A percentile compares a stretch with the other conserved stretches of the same genome.
phyloP scores from a whole-genome alignment of 2,797 vertebrate species.

The Trematomus bernacchii region DNA sequence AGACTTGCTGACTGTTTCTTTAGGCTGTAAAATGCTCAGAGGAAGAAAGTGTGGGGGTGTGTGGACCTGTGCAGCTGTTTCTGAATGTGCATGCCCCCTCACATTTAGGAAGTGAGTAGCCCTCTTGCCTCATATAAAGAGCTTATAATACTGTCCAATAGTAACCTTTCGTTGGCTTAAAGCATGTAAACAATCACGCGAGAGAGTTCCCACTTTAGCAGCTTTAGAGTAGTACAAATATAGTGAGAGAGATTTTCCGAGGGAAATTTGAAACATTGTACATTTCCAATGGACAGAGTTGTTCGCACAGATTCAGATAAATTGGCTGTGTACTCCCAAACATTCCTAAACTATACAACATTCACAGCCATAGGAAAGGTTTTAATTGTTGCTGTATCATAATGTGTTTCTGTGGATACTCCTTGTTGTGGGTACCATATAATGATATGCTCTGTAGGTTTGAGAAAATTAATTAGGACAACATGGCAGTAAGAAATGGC shows the following conservation, averaged over 20 bases:
- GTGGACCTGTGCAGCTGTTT: background rate
- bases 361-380: too few relatives aligned
- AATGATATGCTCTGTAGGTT: background rate
- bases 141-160: background rate
- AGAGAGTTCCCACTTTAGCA: background rate
- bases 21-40: background rate
- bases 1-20: background rate
- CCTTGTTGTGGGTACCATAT: too few relatives aligned
- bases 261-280: too few relatives aligned
- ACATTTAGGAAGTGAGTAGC: background rate
- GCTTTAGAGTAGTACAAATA: background rate
- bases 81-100: background rate
- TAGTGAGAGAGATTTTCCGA: background rate
- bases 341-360: too few relatives aligned
- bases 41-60: background rate
- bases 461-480: background rate
- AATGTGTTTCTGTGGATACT: too few relatives aligned
- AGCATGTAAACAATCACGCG: background rate
- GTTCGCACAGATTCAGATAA: too few relatives aligned
- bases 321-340: too few relatives aligned
- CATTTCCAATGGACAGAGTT: too few relatives aligned
- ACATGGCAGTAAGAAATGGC: background rate
- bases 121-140: background rate
- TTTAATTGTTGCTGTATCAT: too few relatives aligned
- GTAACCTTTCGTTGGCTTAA: background rate